Evolutionary conservation across 2,888 invertebrate species (phyloP).

Genomic region (Ormyrus nitidulus): DNA sequence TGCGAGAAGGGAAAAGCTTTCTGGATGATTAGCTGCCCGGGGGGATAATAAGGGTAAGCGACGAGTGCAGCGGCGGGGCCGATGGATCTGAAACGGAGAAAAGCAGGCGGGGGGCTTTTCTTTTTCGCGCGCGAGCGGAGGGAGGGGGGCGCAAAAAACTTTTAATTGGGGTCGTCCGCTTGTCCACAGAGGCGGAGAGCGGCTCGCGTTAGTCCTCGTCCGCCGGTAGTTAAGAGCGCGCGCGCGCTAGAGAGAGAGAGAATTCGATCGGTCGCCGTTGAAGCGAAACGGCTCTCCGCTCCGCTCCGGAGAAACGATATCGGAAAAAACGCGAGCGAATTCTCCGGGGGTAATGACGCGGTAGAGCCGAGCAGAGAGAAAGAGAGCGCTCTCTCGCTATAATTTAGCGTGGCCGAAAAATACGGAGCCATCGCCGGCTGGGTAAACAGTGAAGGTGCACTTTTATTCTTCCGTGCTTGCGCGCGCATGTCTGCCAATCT

Average conservation of each 20-base stretch:
- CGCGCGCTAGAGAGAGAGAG: background rate
- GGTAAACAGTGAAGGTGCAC: slow-evolving; percentile 10
- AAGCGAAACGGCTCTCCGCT: too few species aligned
- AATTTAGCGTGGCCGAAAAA: background rate
- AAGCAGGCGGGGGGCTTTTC: too few species aligned
- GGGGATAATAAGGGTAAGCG: too few species aligned
- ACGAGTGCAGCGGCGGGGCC: too few species aligned
- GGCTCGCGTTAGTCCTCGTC: background rate
- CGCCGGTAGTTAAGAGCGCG: background rate
- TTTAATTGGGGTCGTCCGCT: slow-evolving; percentile 43
- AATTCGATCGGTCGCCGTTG: background rate
- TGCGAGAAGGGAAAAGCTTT: too few species aligned
- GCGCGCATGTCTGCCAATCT: slow-evolving; percentile 19
- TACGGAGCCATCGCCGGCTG: background rate
- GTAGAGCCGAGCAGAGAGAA: background rate
- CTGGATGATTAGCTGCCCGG: too few species aligned
- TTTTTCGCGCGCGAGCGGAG: too few species aligned
- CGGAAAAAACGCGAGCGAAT: slow-evolving; percentile 7
- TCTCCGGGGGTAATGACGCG: slow-evolving; percentile 6
- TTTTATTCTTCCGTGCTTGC: slow-evolving; percentile 12
- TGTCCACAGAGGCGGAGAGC: background rate
- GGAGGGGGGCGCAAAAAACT: slow-evolving; percentile 22
- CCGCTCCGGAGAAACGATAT: slow-evolving; percentile 10
- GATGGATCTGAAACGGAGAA: too few species aligned
- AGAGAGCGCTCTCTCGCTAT: too few species aligned